These are phyloP conservation scores for Cyprinus carpio DNA, from an alignment of 2,113 vertebrate species.

Conservation along the genomic window DNA sequence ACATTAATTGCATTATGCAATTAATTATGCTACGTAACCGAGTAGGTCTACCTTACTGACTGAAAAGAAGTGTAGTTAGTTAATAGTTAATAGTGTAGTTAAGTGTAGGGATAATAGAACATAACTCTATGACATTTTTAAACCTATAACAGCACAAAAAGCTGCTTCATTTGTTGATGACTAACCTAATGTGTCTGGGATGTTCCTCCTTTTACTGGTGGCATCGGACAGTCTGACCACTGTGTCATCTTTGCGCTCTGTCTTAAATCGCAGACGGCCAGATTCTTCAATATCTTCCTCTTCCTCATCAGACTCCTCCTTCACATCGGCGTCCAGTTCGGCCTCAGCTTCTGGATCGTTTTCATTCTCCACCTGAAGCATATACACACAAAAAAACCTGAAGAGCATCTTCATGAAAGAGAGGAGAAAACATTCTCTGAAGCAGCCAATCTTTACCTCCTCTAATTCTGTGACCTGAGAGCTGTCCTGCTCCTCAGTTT, in stretches of 20 bases:
- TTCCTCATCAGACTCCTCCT: conserved; percentile 90
- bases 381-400: neutral
- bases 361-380: conserved; percentile 71
- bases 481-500: conserved; percentile 61
- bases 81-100: no score
- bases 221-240: conserved; percentile 90
- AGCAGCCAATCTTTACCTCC: conserved; percentile 74
- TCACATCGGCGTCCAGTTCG: conserved; percentile 79
- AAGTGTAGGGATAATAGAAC: no score
- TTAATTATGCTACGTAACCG: neutral
- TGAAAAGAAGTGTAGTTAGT: neutral
- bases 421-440: neutral
- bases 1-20: neutral
- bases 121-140: neutral
- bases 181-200: conserved; percentile 95
- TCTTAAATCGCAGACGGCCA: conserved; percentile 91
- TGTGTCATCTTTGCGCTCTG: conserved; percentile 90
- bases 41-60: neutral
- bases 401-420: neutral
- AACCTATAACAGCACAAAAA: neutral
- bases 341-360: conserved; percentile 80
- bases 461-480: conserved; percentile 79
- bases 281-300: conserved; percentile 91
- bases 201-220: conserved; percentile 88
- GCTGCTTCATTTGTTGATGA: neutral